Percentiles rank a stretch among this genome's conserved stretches.
These are phyloP conservation scores for Microtus pennsylvanicus DNA, from an alignment of 2,113 vertebrate genomes.

Conservation along the genomic window DNA sequence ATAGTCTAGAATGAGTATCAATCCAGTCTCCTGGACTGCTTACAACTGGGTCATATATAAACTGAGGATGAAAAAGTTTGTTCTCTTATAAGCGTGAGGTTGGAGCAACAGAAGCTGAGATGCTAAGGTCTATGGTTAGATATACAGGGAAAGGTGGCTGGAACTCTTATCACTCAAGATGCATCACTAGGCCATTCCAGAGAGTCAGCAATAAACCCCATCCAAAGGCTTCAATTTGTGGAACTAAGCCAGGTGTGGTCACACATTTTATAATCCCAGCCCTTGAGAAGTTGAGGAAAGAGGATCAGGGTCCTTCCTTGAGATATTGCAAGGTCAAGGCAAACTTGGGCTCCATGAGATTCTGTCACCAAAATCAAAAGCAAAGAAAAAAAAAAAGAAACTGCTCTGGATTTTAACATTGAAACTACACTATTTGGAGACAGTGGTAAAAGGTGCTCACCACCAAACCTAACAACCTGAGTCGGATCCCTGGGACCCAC, in stretches of 20 bases:
- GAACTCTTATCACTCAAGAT: not conserved
- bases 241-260: not conserved
- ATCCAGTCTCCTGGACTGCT: not conserved
- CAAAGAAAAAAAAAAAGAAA: not conserved
- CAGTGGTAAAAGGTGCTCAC: not conserved
- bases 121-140: not conserved
- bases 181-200: not conserved
- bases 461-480: not conserved
- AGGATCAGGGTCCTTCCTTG: not conserved
- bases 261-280: not conserved
- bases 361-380: not conserved
- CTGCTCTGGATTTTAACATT: constrained; percentile 19
- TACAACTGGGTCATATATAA: not conserved
- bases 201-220: constrained; percentile 6
- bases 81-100: not conserved
- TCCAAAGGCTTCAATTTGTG: not conserved
- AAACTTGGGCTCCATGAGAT: not conserved
- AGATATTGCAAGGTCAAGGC: not conserved
- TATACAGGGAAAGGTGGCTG: not conserved
- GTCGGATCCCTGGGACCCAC: not conserved
- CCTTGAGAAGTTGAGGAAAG: not conserved
- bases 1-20: constrained; percentile 1
- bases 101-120: not conserved
- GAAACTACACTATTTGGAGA: not conserved
- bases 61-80: constrained; percentile 4